Conservation (phyloP, 2,888 invertebrate genomes). For the Chrysina gloriosa region DNA sequence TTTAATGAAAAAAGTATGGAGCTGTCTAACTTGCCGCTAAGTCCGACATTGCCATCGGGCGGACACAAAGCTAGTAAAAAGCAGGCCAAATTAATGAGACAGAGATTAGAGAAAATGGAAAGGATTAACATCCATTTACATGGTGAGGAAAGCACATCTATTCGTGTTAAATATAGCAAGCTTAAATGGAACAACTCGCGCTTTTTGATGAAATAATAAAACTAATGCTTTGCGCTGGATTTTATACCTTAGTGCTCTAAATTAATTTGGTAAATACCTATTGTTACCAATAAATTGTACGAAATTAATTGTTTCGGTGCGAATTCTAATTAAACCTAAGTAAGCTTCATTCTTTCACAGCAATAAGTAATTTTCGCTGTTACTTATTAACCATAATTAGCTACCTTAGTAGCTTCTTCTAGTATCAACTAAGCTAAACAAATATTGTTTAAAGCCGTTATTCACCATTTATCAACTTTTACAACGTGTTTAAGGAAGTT, state of each 20-base stretch:
- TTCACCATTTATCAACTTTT: no score
- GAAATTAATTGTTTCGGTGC: neutral
- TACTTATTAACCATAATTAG: neutral
- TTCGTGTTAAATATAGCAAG: slow-evolving; percentile 8
- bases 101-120: slow-evolving; percentile 79
- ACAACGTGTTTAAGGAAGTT: no score
- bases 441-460: neutral
- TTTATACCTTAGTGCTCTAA: neutral
- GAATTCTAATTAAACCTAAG: neutral
- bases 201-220: neutral
- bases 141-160: slow-evolving; percentile 70
- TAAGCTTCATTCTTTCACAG: neutral
- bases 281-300: neutral
- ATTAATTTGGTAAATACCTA: slow-evolving; percentile 1
- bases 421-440: neutral
- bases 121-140: slow-evolving; percentile 86
- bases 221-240: neutral
- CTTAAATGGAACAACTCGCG: neutral
- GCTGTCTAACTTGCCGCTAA: slow-evolving; percentile 64
- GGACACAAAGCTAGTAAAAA: slow-evolving; percentile 72
- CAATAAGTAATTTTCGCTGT: neutral
- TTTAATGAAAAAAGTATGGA: slow-evolving; percentile 68
- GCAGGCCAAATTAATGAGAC: slow-evolving; percentile 76
- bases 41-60: slow-evolving; percentile 67
- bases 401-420: neutral